Evolutionary conservation across 2,113 vertebrate species (phyloP).

Genomic region (Lampris incognitus): DNA sequence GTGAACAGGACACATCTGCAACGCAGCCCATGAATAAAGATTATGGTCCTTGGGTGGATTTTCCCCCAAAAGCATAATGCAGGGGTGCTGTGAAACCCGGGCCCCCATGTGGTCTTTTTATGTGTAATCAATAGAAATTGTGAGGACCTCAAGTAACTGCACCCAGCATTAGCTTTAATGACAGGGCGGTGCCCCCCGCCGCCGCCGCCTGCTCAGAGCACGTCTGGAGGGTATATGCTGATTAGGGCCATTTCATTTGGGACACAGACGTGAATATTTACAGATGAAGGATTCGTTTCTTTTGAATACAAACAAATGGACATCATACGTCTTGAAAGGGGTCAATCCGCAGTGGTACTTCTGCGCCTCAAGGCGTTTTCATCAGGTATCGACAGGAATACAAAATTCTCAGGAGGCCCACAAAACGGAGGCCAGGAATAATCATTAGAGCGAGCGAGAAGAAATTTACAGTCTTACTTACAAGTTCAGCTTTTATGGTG

Average conservation of each 20-base stretch:
- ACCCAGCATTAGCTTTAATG: slow-evolving; percentile 53
- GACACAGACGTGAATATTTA: slow-evolving; percentile 48
- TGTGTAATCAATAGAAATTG: slow-evolving; percentile 74
- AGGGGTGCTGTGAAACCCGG: slow-evolving; percentile 41
- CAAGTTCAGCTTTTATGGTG: not conserved
- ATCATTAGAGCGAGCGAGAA: slow-evolving; percentile 25
- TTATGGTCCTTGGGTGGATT: slow-evolving; percentile 17
- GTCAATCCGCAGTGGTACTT: slow-evolving; percentile 25
- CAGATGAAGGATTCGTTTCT: slow-evolving; percentile 59
- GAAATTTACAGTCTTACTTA: not conserved
- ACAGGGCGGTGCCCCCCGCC: slow-evolving; percentile 15
- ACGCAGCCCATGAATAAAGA: slow-evolving; percentile 8
- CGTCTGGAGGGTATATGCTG: slow-evolving; percentile 65
- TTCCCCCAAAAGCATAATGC: slow-evolving; percentile 44
- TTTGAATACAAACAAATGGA: slow-evolving; percentile 44
- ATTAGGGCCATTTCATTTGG: slow-evolving; percentile 54
- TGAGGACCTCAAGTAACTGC: slow-evolving; percentile 60
- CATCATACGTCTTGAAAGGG: slow-evolving; percentile 52
- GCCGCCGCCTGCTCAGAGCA: slow-evolving; percentile 40
- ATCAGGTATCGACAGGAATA: slow-evolving; percentile 51
- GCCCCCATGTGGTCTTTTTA: slow-evolving; percentile 63
- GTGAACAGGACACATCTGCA: slow-evolving; percentile 5
- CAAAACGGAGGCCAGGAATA: not conserved
- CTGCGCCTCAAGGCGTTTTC: slow-evolving; percentile 38
- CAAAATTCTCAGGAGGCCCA: slow-evolving; percentile 33